A percentile compares a stretch with the other conserved stretches of the same genome.
Evolutionary conservation across 2,113 vertebrate species (phyloP).

Genomic region (Hiodon alosoides): DNA sequence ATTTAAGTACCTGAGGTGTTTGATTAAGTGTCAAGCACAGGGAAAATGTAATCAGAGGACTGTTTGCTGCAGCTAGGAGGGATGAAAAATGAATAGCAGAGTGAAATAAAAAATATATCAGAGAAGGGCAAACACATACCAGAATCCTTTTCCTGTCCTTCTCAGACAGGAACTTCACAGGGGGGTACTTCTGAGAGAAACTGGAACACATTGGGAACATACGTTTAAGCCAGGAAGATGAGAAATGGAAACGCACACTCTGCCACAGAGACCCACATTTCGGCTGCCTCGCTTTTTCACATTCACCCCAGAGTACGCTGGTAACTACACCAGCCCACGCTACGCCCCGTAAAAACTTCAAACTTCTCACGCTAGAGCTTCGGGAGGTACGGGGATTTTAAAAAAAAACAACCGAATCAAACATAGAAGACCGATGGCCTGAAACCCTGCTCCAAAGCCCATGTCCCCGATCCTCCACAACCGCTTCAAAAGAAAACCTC

Average conservation of each 20-base stretch:
- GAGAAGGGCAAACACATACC: constrained; percentile 65
- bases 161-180: constrained; percentile 95
- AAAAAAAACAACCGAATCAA: background rate
- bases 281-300: background rate
- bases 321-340: background rate
- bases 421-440: background rate
- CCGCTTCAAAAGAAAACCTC: no score
- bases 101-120: background rate
- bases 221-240: background rate
- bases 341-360: background rate
- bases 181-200: constrained; percentile 94
- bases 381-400: background rate
- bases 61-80: no score
- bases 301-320: background rate
- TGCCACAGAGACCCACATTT: background rate
- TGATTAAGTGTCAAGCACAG: no score
- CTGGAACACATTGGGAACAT: constrained; percentile 48
- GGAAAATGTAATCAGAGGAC: no score
- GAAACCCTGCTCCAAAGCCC: background rate
- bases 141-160: constrained; percentile 97
- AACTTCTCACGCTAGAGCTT: background rate
- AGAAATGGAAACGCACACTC: background rate
- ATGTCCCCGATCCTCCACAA: background rate
- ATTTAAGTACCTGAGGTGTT: no score
- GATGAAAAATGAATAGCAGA: background rate